Percentiles rank a stretch among this genome's conserved stretches.
Evolutionary conservation across 2,888 invertebrate species (phyloP).

Genomic region (Dynastes hyllus): DNA sequence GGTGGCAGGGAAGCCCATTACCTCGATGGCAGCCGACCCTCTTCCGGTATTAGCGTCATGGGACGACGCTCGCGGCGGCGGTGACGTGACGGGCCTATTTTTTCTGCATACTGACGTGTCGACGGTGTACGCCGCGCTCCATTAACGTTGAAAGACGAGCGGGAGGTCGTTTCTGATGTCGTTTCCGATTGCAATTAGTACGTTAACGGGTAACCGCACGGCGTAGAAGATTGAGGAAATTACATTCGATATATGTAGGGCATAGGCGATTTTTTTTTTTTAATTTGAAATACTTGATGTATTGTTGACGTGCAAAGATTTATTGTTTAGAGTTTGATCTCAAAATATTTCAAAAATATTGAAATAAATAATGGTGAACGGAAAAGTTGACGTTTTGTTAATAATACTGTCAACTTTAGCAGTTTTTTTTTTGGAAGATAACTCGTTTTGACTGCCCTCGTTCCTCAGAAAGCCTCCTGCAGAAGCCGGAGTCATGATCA

Average conservation of each 20-base stretch:
- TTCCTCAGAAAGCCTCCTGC: no score
- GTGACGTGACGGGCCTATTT: constrained; percentile 8
- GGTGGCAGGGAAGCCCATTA: constrained; percentile 18
- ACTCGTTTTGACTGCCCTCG: no score
- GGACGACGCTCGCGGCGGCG: constrained; percentile 37
- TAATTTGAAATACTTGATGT: no score
- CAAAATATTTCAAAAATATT: no score
- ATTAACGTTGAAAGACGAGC: constrained; percentile 36
- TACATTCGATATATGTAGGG: background rate
- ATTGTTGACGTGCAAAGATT: no score
- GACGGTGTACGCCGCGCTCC: constrained; percentile 3
- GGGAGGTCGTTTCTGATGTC: constrained; percentile 15
- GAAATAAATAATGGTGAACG: no score
- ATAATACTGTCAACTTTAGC: no score
- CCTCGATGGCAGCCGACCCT: constrained; percentile 43
- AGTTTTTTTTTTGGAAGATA: no score
- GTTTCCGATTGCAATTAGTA: constrained; percentile 39
- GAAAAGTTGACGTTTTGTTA: no score
- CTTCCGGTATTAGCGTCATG: constrained; percentile 36
- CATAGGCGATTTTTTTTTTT: no score
- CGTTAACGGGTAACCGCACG: constrained; percentile 2
- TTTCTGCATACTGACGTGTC: background rate
- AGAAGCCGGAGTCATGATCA: no score
- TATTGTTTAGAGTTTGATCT: no score
- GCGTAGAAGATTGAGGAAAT: background rate